Evolutionary conservation across 2,888 invertebrate genomes (phyloP).

Genomic region (Athetis lepigone): DNA sequence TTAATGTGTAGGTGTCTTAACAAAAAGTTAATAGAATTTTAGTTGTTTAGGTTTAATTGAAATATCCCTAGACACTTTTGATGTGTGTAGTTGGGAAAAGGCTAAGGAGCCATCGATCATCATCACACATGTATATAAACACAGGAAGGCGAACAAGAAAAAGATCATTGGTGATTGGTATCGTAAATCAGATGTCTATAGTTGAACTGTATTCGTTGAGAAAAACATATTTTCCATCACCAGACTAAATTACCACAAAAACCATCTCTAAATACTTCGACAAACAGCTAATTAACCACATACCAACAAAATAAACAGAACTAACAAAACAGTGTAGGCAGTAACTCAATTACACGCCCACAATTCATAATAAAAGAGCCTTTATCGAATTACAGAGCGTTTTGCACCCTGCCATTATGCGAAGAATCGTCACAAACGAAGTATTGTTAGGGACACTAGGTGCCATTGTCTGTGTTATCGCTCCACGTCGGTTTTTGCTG

Average conservation of each 20-base stretch:
- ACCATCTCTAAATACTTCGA: background rate
- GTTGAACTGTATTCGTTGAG: too few relatives aligned
- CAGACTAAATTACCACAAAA: background rate
- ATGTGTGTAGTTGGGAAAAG: too few relatives aligned
- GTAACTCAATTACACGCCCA: slow-evolving; percentile 87
- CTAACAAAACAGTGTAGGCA: slow-evolving; percentile 75
- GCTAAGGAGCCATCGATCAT: too few relatives aligned
- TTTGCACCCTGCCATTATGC: slow-evolving; percentile 87
- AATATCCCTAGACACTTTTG: too few relatives aligned
- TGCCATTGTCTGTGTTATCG: slow-evolving; percentile 89
- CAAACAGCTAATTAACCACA: slow-evolving; percentile 62
- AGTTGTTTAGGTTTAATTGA: too few relatives aligned
- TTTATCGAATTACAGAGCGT: slow-evolving; percentile 87
- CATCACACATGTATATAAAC: too few relatives aligned
- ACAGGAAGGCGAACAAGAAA: too few relatives aligned
- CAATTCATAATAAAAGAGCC: slow-evolving; percentile 86
- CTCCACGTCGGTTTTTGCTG: slow-evolving; percentile 86
- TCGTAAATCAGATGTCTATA: too few relatives aligned
- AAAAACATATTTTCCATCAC: background rate
- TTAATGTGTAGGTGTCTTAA: too few relatives aligned
- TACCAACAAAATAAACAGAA: slow-evolving; percentile 73
- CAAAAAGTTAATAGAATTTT: too few relatives aligned
- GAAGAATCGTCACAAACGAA: slow-evolving; percentile 90
- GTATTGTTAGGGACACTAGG: slow-evolving; percentile 88
- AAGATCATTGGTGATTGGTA: too few relatives aligned